Evolutionary conservation across 2,888 invertebrate species (phyloP).

Genomic region (Folsomia candida): DNA sequence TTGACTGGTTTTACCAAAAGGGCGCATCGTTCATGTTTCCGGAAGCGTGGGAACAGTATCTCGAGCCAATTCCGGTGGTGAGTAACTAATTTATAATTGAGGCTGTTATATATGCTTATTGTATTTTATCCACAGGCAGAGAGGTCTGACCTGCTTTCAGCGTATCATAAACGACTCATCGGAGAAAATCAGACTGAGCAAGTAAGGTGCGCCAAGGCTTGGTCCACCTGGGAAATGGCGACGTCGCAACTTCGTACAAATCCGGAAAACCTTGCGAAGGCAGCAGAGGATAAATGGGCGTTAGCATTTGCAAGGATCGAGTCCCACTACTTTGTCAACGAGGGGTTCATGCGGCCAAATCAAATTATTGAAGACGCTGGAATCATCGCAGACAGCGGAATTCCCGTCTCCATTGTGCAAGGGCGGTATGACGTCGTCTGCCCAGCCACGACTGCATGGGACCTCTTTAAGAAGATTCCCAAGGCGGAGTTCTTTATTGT

Average conservation of each 20-base stretch:
- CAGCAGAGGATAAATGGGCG: conserved; percentile 23
- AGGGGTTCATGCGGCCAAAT: conserved; percentile 20
- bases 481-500: conserved; percentile 30
- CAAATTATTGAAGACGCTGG: conserved; percentile 28
- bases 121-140: conserved; percentile 13
- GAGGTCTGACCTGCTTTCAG: conserved; percentile 23
- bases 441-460: conserved; percentile 40
- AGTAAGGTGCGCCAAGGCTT: conserved; percentile 23
- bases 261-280: conserved; percentile 25
- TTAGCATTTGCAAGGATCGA: conserved; percentile 36
- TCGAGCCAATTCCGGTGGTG: conserved; percentile 30
- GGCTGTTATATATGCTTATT: not conserved
- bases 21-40: conserved; percentile 37
- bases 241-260: conserved; percentile 32
- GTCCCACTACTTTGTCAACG: conserved; percentile 37
- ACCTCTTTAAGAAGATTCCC: conserved; percentile 28
- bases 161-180: conserved; percentile 31
- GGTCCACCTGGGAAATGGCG: conserved; percentile 38
- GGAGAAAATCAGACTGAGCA: conserved; percentile 27
- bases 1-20: conserved; percentile 38
- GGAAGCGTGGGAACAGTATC: conserved; percentile 32
- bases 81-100: not conserved
- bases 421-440: conserved; percentile 37
- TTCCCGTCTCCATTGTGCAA: conserved; percentile 39
- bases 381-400: conserved; percentile 29